phyloP scores from a whole-genome alignment of 1,140 invertebrate species.

The Lucilia cuprina region DNA sequence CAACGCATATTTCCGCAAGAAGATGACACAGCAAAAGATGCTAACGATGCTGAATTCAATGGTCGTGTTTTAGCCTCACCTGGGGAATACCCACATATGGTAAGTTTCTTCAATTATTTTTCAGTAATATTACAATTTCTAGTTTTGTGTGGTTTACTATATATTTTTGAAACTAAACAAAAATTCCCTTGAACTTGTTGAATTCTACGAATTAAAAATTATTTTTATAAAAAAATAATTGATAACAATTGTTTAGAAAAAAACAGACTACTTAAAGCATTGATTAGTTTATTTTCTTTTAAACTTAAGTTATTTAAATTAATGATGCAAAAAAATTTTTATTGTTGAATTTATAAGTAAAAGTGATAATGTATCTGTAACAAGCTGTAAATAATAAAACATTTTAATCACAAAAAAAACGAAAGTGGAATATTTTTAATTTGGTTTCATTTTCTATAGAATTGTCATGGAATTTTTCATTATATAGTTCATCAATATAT shows the following conservation, averaged over 20 bases:
- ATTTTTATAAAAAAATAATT: not conserved
- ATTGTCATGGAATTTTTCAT: no score
- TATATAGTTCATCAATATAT: no score
- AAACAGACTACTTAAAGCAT: not conserved
- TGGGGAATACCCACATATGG: conserved; percentile 63
- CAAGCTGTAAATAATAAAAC: no score
- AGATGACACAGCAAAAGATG: conserved; percentile 47
- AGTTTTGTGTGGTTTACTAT: not conserved
- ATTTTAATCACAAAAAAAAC: no score
- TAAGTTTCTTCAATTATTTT: conserved; percentile 35
- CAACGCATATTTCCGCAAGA: conserved; percentile 54
- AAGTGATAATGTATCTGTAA: no score
- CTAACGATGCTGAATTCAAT: conserved; percentile 54
- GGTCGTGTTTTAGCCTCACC: conserved; percentile 55
- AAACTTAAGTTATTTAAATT: no score
- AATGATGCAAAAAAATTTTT: no score
- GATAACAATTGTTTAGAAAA: not conserved
- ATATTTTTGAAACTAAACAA: not conserved
- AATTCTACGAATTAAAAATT: not conserved
- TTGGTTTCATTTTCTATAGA: no score
- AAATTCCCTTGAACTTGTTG: not conserved
- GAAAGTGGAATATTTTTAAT: no score
- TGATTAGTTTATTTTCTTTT: no score
- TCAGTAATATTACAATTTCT: not conserved
- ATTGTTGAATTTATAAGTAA: no score